Evolutionary conservation across 2,888 invertebrate species (phyloP), one percentile per base, ranked within the genome.

Genomic region (Ametastegia equiseti): DNA sequence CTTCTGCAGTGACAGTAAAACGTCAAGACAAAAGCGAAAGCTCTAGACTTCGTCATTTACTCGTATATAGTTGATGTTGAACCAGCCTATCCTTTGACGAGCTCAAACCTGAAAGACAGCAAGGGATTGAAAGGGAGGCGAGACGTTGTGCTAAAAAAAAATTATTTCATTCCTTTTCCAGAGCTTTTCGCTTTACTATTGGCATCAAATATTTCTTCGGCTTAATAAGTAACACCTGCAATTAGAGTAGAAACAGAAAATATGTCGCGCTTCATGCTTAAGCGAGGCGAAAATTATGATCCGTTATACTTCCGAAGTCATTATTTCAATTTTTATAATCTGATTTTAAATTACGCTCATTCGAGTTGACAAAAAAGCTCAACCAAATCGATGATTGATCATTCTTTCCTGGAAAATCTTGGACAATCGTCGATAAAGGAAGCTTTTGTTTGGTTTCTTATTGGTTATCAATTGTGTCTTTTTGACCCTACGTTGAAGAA

Each of bases 81-180:
- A 63, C 63, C n/a, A n/a, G n/a, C n/a, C n/a, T n/a, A n/a, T n/a
- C 27, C 63, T 63, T 63, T 30, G 63, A 63, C 33, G 30, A 60
- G 60, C 27, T 11, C 30, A 33, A 11, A 30, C 7, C 11, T 27
- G 30, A 33, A 33, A 30, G 33, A 33, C 15, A 33, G 6, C 5
- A 63, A 33, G 15, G 4, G 4, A 63, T 15, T 33, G 63, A 63
- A 33, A 63, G 63, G 19, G 33, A 63, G 33, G 5, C 63, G 3
- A 13, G 63, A 19, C 54, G 54, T 6, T n/a, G 6, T 54, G 6
- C 54, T 15, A 5, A 2, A 54, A 19, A 54, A 19, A 1, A 54
- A 3, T 54, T 54, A 6, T 54, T 19, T 19, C 54, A 6, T 54
- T 4, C 19, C 19, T 11, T 54, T n/a, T n/a, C n/a, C n/a, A n/a